Evolutionary conservation across 1,140 invertebrate species (phyloP).

Genomic region (Heliconius congener): DNA sequence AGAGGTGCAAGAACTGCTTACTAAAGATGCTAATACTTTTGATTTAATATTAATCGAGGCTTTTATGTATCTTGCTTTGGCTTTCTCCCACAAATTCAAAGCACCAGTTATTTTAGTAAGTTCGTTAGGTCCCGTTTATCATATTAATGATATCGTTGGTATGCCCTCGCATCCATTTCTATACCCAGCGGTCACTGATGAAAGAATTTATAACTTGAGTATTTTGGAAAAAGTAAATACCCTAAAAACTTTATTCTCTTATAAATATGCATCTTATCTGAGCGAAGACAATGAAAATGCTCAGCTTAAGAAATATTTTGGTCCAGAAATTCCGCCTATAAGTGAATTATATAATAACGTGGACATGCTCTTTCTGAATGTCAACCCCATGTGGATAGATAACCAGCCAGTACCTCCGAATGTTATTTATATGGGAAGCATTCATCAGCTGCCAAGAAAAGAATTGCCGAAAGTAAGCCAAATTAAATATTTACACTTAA

Average conservation of each 20-base stretch:
- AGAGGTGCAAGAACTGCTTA: conserved; percentile 43
- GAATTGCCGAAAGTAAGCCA: conserved; percentile 62
- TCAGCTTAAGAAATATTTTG: conserved; percentile 37
- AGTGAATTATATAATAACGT: conserved; percentile 47
- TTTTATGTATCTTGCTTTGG: conserved; percentile 30
- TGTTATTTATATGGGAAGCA: conserved; percentile 83
- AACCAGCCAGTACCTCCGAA: conserved; percentile 78
- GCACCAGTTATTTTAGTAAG: conserved; percentile 46
- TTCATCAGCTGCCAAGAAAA: conserved; percentile 73
- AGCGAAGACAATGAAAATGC: conserved; percentile 31
- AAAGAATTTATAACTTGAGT: conserved; percentile 40
- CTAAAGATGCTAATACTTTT: conserved; percentile 42
- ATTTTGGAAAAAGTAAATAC: conserved; percentile 52
- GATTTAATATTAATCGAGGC: conserved; percentile 49
- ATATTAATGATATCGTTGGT: conserved; percentile 35
- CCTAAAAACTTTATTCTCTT: conserved; percentile 29
- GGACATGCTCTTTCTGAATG: conserved; percentile 81
- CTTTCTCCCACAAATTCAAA: conserved; percentile 45
- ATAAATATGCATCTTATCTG: background rate
- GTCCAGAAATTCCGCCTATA: conserved; percentile 46
- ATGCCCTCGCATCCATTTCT: conserved; percentile 36
- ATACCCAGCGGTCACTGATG: conserved; percentile 27
- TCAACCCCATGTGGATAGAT: conserved; percentile 79
- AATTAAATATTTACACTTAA: too few relatives aligned
- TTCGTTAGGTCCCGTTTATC: conserved; percentile 41